phyloP scores from a whole-genome alignment of 1,140 invertebrate species.

The Notospermus geniculatus region DNA sequence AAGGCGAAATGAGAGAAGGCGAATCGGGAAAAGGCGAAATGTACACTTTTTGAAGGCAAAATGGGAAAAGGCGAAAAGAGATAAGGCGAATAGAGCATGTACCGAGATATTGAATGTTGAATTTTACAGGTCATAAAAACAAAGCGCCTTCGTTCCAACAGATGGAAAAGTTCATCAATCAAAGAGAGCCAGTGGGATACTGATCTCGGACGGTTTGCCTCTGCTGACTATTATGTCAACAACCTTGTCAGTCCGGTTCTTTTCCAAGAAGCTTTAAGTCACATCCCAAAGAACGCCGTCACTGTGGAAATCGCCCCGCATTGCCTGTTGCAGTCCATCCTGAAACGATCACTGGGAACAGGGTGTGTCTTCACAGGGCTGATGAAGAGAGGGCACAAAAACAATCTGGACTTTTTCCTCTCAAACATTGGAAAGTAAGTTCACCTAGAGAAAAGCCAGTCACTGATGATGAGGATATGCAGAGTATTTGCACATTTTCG shows the following conservation, averaged over 20 bases:
- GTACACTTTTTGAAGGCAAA: no score
- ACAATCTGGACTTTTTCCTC: slow-evolving; percentile 72
- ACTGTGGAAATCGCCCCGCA: slow-evolving; percentile 92
- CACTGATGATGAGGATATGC: no score
- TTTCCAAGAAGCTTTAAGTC: slow-evolving; percentile 79
- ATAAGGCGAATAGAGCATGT: no score
- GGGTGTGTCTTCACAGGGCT: slow-evolving; percentile 70
- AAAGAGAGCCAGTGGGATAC: slow-evolving; percentile 79
- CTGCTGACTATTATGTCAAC: slow-evolving; percentile 92
- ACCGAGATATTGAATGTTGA: no score
- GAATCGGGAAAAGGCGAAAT: no score
- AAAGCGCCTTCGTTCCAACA: slow-evolving; percentile 72
- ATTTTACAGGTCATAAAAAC: slow-evolving; percentile 67
- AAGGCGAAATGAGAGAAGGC: no score
- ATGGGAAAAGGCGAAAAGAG: no score
- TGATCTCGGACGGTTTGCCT: slow-evolving; percentile 75
- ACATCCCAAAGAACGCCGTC: slow-evolving; percentile 84
- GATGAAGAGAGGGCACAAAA: slow-evolving; percentile 69
- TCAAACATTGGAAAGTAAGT: slow-evolving; percentile 73
- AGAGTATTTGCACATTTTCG: no score
- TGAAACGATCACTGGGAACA: slow-evolving; percentile 71
- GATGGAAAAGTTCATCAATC: slow-evolving; percentile 91
- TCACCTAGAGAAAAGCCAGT: no score
- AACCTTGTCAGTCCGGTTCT: slow-evolving; percentile 83
- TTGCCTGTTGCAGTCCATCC: slow-evolving; percentile 80